Evolutionary conservation across 2,113 vertebrate species (phyloP), one percentile per base, ranked within the genome.

Genomic region (Clinocottus analis): DNA sequence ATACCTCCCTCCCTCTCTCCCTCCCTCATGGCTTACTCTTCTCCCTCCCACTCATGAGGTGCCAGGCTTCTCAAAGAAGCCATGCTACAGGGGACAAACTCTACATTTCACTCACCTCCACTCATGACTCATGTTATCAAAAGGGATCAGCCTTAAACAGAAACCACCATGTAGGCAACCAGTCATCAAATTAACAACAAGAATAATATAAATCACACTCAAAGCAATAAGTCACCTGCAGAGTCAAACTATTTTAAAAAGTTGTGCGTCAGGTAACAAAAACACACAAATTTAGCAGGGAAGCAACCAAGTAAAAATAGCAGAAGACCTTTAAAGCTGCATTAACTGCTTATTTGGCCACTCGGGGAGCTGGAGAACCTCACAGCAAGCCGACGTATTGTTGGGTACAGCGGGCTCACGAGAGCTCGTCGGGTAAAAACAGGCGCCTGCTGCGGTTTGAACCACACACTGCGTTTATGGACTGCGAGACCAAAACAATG

Each of bases 1-100:
- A 88, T 79, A 73, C 88, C 85, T 85, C 62, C 72, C 82, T 80
- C 68, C 58, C 80, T 79, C 78, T 59, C 85, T 85, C 72, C 33
- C 55, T 80, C 74, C 10, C 41, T 77, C 67, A 55, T 84, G 81
- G 72, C 80, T 83, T 79, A 80, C 84, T 77, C 65, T 31, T 43
- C 77, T 75, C 89, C 87, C 87, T 87, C 92, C 86, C 88, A 86
- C 90, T 86, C 73, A 83, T 47, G 63, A 6, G 75, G 56, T 77
- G 82, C 87, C 82, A 89, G 72, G 55, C 79, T 86, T 75, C 75
- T 85, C 79, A 87, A 87, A 86, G 62, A 72, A 84, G 27, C 59
- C 69, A 55, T 68, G 75, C 84, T 80, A 85, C 82, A 82, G 77
- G 80, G 68, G 82, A 74, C 16, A 2, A 45, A 55, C 74, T 39